A percentile compares a stretch with the other conserved stretches of the same genome.
Evolutionary conservation across 2,888 invertebrate genomes (phyloP).

Genomic region (Aspidiotus rigidus): DNA sequence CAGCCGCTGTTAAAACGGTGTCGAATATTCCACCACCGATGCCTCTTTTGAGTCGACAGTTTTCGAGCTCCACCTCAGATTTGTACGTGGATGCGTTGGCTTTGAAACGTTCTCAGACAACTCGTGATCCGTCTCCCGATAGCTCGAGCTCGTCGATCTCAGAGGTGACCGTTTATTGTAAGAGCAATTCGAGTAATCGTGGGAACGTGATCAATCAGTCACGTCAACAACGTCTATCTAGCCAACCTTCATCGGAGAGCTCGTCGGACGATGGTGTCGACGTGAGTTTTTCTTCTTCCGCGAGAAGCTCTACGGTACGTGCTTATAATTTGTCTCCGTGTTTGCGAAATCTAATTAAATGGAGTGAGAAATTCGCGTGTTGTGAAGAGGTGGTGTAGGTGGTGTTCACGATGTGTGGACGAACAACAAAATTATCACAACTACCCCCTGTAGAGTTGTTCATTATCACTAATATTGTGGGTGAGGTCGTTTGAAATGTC

Average conservation of each 20-base stretch:
- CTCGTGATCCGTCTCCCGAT: slow-evolving; percentile 7
- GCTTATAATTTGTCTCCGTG: neutral
- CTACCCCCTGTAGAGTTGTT: too few species aligned
- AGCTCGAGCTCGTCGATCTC: slow-evolving; percentile 28
- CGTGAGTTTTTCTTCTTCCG: neutral
- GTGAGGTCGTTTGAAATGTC: too few species aligned
- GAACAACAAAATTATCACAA: too few species aligned
- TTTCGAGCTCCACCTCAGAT: slow-evolving; percentile 31
- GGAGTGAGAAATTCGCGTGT: too few species aligned
- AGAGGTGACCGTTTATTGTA: slow-evolving; percentile 27
- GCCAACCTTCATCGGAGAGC: slow-evolving; percentile 4
- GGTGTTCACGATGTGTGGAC: too few species aligned
- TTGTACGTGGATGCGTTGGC: slow-evolving; percentile 29
- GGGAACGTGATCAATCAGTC: slow-evolving; percentile 19
- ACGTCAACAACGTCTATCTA: slow-evolving; percentile 8
- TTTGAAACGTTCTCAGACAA: slow-evolving; percentile 9
- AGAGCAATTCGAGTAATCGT: slow-evolving; percentile 18
- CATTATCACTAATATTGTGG: too few species aligned
- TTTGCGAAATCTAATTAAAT: too few species aligned
- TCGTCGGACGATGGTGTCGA: neutral
- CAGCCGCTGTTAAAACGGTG: neutral
- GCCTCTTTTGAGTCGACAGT: slow-evolving; percentile 3
- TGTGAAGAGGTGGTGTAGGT: too few species aligned
- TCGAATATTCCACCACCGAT: neutral
- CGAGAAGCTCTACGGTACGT: slow-evolving; percentile 5